Base-by-base conservation (phyloP, 2,888 invertebrate species). In the Acleris sparsana region DNA sequence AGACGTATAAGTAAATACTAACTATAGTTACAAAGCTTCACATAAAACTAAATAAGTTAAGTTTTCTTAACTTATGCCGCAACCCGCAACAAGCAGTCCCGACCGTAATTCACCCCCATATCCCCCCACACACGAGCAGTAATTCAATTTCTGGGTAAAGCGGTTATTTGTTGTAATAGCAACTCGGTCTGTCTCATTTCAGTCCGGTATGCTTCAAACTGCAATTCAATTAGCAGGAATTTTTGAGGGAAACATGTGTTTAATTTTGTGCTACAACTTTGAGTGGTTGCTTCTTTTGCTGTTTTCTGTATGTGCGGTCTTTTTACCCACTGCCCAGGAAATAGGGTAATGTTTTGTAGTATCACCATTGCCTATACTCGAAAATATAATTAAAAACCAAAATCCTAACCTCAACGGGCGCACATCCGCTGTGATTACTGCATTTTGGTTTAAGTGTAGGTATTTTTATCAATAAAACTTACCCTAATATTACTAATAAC, bases 71-170 rank as follows among this genome's bases (percentile, higher is more conserved):
- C 33, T 33, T 33, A 33, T 13, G 33, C 5, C 7, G 48, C 11
- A 48, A n/a, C 13, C 16, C 17, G 18, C 11, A 20, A 46, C 9
- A 33, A 9, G 16, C 61, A 5, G 51, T 25, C 1, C 48, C 39
- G 18, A 43, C 57, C 70, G 49, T 13, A 72, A 68, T 68, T 43
- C 6, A 2, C 1, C 1, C 57, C 69, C 77, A 77, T 86, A 65
- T 62, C 67, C 57, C 29, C 60, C 66, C 67, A 39, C 39, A 39
- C 70, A 74, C 77, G 71, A 75, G 72, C 77, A 78, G 84, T 88
- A 89, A 89, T 88, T 88, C 87, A 89, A 88, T 89, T 89, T 88
- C 72, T 80, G 82, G 73, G 77, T 79, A 82, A 81, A 85, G 74
- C 83, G 84, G 76, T 83, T 85, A 84, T 85, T 85, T 85, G 85